Evolutionary conservation across 2,888 invertebrate genomes (phyloP).

Genomic region (Drosophila colorata): DNA sequence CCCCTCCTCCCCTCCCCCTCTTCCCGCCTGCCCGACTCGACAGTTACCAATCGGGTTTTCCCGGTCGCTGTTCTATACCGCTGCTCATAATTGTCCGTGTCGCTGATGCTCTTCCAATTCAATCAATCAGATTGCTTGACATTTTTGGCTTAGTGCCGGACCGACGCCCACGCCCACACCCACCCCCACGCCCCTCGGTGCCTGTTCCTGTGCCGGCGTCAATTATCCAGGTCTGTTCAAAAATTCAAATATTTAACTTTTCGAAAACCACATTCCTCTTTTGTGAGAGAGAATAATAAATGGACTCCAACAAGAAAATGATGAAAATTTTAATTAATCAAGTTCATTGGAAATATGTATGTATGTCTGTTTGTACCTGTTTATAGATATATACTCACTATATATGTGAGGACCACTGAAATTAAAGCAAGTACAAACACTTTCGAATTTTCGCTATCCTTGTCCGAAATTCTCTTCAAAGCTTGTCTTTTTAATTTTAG

Average conservation of each 20-base stretch:
- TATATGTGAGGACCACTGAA: no score
- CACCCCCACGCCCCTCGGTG: background rate
- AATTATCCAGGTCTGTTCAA: conserved; percentile 7
- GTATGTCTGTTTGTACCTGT: background rate
- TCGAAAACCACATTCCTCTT: background rate
- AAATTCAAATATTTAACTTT: background rate
- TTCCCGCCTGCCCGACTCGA: background rate
- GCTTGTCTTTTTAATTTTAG: no score
- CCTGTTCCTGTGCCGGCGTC: no score
- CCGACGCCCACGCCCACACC: background rate
- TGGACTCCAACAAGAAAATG: background rate
- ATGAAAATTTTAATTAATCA: background rate
- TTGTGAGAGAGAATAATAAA: background rate
- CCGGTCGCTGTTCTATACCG: conserved; percentile 7
- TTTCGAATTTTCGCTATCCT: no score
- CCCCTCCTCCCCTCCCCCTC: background rate
- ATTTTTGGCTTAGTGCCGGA: conserved; percentile 43
- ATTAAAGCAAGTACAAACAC: no score
- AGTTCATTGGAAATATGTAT: background rate
- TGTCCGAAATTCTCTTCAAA: no score
- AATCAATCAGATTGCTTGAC: conserved; percentile 72
- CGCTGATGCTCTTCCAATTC: conserved; percentile 61
- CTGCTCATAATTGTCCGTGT: conserved; percentile 35
- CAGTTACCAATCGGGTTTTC: background rate
- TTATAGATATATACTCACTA: background rate